Evolutionary conservation across 1,140 invertebrate species (phyloP).

Genomic region (Hyles euphorbiae): DNA sequence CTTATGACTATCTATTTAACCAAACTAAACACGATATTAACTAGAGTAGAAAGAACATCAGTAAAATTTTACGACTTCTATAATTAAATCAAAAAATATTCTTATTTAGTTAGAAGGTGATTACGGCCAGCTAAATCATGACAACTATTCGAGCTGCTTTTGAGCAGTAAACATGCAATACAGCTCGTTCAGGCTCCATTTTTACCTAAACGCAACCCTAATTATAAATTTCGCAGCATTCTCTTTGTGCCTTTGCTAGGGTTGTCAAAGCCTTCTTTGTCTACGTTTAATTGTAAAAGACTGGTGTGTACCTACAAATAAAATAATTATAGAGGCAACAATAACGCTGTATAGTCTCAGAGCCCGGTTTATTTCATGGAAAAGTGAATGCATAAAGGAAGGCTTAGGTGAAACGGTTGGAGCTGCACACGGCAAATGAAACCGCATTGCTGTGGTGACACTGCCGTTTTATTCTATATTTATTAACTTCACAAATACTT

Average conservation of each 20-base stretch:
- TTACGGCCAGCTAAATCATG: no score
- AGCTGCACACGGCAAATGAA: constrained; percentile 12
- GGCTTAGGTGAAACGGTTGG: constrained; percentile 7
- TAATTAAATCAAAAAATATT: background rate
- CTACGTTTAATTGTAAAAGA: background rate
- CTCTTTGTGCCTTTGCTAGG: background rate
- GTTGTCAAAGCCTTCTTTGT: background rate
- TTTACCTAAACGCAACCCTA: background rate
- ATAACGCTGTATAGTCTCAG: no score
- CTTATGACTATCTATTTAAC: no score
- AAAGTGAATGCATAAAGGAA: constrained; percentile 12
- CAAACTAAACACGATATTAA: no score
- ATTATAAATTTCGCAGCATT: background rate
- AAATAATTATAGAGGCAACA: background rate
- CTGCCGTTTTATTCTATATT: constrained; percentile 14
- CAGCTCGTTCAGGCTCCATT: constrained; percentile 3
- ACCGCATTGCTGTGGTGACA: constrained; percentile 15
- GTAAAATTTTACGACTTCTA: background rate
- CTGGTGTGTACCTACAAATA: background rate
- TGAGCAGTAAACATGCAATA: no score
- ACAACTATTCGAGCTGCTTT: no score
- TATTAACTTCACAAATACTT: background rate
- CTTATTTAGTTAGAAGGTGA: no score
- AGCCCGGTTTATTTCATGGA: no score
- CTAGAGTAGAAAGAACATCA: no score